Evolutionary conservation across 2,113 vertebrate genomes (phyloP).

Genomic region (Mungos mungo): DNA sequence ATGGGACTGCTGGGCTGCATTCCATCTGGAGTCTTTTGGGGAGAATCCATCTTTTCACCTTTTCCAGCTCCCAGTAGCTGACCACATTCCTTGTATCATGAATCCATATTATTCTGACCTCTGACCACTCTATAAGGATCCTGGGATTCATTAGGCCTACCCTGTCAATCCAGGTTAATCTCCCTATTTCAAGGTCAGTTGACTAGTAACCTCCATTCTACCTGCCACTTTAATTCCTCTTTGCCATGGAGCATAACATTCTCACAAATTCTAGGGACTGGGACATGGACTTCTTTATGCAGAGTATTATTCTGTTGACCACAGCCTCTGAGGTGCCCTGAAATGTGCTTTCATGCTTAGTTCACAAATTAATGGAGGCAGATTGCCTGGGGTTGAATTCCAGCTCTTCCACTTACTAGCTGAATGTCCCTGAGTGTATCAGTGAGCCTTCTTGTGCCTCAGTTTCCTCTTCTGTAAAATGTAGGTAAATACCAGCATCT

Average conservation of each 20-base stretch:
- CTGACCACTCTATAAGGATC: not conserved
- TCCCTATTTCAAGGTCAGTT: not conserved
- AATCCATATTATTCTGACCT: fast-evolving
- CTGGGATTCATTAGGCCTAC: not conserved
- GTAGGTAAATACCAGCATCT: not conserved
- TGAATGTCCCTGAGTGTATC: fast-evolving
- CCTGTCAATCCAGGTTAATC: not conserved
- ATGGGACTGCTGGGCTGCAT: fast-evolving
- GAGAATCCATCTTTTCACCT: not conserved
- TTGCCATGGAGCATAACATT: fast-evolving
- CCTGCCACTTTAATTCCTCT: not conserved
- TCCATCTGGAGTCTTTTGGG: not conserved
- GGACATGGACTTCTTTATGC: fast-evolving
- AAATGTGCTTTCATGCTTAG: not conserved
- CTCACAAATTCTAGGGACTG: not conserved
- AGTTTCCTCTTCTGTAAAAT: not conserved
- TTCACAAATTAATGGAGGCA: not conserved
- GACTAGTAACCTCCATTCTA: not conserved
- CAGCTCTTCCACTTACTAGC: not conserved
- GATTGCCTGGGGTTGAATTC: not conserved
- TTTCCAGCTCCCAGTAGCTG: not conserved
- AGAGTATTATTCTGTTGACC: fast-evolving
- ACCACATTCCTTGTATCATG: fast-evolving
- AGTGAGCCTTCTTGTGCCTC: not conserved
- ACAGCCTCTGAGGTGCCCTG: too few relatives aligned